Percentiles rank a stretch among this genome's conserved stretches.
Conservation (phyloP, 2,797 vertebrate species). For the Sorex maritimensis region DNA sequence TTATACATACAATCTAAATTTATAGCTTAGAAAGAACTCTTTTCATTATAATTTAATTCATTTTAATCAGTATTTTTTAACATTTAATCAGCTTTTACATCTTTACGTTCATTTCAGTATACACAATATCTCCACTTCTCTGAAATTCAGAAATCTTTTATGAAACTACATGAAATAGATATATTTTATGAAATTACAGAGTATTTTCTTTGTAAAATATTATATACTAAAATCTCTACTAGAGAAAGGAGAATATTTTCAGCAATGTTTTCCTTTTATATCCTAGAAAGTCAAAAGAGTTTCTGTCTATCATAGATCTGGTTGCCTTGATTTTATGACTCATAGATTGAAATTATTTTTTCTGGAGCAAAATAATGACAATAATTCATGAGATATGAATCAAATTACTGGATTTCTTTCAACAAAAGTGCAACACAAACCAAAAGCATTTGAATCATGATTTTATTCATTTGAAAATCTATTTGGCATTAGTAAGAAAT, state of each 20-base stretch:
- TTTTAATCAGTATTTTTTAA: not conserved
- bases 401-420: not conserved
- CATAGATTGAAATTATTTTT: not conserved
- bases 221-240: not conserved
- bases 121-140: not conserved
- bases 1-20: constrained; percentile 11
- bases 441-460: not conserved
- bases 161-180: not conserved
- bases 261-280: no score
- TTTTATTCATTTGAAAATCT: constrained; percentile 21
- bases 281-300: no score
- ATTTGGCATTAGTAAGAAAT: constrained; percentile 29
- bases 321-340: no score
- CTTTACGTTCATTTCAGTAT: not conserved
- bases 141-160: not conserved
- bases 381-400: constrained; percentile 9
- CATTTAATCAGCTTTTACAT: not conserved
- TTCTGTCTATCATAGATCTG: no score
- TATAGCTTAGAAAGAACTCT: not conserved
- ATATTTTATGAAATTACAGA: not conserved
- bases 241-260: no score
- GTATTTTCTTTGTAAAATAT: constrained; percentile 4
- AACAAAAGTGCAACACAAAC: not conserved
- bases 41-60: not conserved
- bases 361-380: not conserved